Evolutionary conservation across 2,113 vertebrate genomes (phyloP).

Genomic region (Nothocercus nigrocapillus): DNA sequence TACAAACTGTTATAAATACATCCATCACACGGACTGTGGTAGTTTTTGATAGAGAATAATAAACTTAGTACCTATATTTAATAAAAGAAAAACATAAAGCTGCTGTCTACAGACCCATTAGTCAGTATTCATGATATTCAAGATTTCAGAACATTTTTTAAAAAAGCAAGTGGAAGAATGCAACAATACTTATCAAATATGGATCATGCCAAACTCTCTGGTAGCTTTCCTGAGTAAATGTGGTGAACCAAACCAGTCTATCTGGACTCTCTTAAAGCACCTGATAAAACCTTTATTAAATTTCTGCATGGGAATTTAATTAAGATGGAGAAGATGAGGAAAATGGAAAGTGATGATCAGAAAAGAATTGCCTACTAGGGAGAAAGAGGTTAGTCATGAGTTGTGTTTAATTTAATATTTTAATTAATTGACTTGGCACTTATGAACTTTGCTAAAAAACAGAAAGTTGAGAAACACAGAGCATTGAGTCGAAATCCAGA

Average conservation of each 20-base stretch:
- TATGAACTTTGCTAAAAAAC: neutral
- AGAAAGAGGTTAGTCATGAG: neutral
- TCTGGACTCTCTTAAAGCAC: neutral
- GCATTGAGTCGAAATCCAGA: neutral
- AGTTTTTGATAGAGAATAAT: constrained; percentile 63
- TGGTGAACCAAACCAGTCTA: neutral
- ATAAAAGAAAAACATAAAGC: constrained; percentile 41
- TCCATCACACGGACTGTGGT: neutral
- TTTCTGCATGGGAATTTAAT: neutral
- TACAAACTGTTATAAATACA: constrained; percentile 31
- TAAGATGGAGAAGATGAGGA: neutral
- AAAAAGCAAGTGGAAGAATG: constrained; percentile 14
- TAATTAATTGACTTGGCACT: neutral
- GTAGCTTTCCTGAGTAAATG: neutral
- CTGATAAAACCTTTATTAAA: constrained; percentile 12
- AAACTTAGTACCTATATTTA: constrained; percentile 51
- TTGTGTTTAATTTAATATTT: neutral
- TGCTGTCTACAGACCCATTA: neutral
- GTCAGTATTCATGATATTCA: neutral
- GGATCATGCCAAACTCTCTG: neutral
- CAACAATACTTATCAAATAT: constrained; percentile 45
- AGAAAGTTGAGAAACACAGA: neutral
- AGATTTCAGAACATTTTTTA: constrained; percentile 15
- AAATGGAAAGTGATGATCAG: neutral
- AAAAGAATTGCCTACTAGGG: neutral